Base-by-base conservation (phyloP, 2,888 invertebrate species). In the Diaperis boleti region DNA sequence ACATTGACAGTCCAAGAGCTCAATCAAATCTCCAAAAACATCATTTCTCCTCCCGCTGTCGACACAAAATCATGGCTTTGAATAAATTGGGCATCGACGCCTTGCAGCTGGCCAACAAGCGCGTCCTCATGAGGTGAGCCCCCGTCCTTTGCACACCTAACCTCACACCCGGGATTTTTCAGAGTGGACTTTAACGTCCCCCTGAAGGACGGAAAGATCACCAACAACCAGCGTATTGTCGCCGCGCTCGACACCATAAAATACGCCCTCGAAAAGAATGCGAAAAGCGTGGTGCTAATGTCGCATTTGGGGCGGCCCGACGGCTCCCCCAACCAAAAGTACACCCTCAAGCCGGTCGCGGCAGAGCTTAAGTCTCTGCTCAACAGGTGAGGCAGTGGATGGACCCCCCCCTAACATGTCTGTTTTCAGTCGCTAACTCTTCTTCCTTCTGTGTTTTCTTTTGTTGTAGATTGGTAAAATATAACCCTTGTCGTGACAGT, bases 131-230 rank as follows among this genome's bases (percentile, higher is more conserved):
- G 87, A 90, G 98, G 96, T 96, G 84, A 81, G 75, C 15, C 11
- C 26, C 1, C 20, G 2, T 18, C 18, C n/a, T 33, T 10, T 8
- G 13, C 14, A 3, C 3, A 3, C 33, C 5, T 13, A 13, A 13
- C 7, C 39, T 20, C 35, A 26, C 1, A 35, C 29, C 41, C 44
- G 59, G n/a, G n/a, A n/a, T 63, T 64, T 83, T 86, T 66, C 79
- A 98, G 98, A 78, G 99, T 99, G 54, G 99, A 99, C 81, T 99
- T 99, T 83, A 99, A 99, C 84, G 98, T 99, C 5, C 99, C 99
- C 1, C 82, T 95, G 64, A 98, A 99, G 82, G 96, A 96, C 69
- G 96, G 96, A 3, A 91, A 92, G 72, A 97, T 99, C 64, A 98
- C 98, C 1, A 99, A 98, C 80, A 98, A 95, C 77, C 98, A 99